phyloP scores from a whole-genome alignment of 2,888 invertebrate species.

The Conus canariensis region DNA sequence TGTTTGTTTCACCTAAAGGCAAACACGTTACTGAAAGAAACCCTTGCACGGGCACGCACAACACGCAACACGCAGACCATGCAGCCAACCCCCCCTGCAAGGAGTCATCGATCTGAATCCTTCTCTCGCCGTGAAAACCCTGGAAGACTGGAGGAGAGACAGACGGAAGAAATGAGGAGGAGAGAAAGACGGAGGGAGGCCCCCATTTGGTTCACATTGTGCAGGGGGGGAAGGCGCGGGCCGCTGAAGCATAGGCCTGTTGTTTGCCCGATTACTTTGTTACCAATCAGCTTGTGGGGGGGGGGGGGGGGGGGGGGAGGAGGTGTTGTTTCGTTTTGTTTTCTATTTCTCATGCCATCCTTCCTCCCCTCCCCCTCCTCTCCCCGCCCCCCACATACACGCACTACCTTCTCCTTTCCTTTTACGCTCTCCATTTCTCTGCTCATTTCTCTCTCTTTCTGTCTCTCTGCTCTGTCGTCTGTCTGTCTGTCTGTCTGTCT shows the following conservation, averaged over 20 bases:
- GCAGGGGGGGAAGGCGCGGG: not conserved
- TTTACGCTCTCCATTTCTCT: not conserved
- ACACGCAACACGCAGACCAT: too few species aligned
- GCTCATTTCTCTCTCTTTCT: not conserved
- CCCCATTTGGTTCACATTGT: not conserved
- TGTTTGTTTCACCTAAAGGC: too few species aligned
- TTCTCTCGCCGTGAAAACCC: not conserved
- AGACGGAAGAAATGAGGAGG: not conserved
- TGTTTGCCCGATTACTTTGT: slow-evolving; percentile 19
- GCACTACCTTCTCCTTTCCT: not conserved
- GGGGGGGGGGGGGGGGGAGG: too few species aligned
- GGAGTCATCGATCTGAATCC: not conserved
- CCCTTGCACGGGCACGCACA: not conserved
- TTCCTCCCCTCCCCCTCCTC: too few species aligned
- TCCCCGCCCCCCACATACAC: not conserved
- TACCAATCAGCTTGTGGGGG: not conserved
- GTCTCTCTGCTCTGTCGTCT: slow-evolving; percentile 24
- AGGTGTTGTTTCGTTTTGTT: too few species aligned
- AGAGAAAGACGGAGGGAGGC: not conserved
- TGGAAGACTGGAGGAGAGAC: not conserved
- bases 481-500: not conserved
- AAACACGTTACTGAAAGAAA: too few species aligned
- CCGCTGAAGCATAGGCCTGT: not conserved
- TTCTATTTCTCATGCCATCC: too few species aligned
- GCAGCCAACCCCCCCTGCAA: too few species aligned